A percentile compares a stretch with the other conserved stretches of the same genome.
These are phyloP conservation scores for Helogale parvula DNA, from an alignment of 2,113 vertebrate species.

Conservation along the genomic window DNA sequence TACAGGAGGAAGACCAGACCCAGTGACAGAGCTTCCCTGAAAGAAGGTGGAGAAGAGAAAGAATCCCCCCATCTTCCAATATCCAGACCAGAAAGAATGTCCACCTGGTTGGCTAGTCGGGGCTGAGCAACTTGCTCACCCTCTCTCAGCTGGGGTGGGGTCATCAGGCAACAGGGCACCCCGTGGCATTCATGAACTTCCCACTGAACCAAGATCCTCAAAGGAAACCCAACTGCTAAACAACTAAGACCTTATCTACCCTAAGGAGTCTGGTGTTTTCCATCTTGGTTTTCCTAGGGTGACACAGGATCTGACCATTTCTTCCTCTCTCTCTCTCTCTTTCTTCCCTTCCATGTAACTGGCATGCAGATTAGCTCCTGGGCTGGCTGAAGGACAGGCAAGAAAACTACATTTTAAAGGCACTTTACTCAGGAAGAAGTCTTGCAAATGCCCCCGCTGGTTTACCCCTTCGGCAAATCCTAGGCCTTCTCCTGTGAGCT, in stretches of 20 bases:
- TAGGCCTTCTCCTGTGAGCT: not conserved
- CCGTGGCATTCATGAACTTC: not conserved
- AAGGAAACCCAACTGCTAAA: not conserved
- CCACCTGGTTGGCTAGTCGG: not conserved
- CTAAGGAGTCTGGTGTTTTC: not conserved
- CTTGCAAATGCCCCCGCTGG: not conserved
- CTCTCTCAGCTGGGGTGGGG: not conserved
- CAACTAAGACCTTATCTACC: not conserved
- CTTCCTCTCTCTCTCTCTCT: not conserved
- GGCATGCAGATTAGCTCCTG: not conserved
- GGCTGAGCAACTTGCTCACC: not conserved
- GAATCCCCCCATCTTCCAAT: not conserved
- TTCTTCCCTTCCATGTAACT: not conserved
- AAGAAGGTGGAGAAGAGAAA: not conserved
- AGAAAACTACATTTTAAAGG: not conserved
- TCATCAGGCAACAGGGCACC: not conserved
- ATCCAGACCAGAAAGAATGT: not conserved
- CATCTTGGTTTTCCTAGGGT: not conserved
- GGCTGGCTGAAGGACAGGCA: not conserved
- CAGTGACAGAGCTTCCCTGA: not conserved
- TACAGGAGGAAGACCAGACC: not conserved
- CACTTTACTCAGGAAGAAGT: constrained; percentile 7
- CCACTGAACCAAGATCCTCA: not conserved
- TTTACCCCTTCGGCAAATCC: not conserved
- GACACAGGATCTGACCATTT: not conserved